Evolutionary conservation across 2,888 invertebrate genomes (phyloP), one percentile per base, ranked within the genome.

Genomic region (Polymixis lichenea): DNA sequence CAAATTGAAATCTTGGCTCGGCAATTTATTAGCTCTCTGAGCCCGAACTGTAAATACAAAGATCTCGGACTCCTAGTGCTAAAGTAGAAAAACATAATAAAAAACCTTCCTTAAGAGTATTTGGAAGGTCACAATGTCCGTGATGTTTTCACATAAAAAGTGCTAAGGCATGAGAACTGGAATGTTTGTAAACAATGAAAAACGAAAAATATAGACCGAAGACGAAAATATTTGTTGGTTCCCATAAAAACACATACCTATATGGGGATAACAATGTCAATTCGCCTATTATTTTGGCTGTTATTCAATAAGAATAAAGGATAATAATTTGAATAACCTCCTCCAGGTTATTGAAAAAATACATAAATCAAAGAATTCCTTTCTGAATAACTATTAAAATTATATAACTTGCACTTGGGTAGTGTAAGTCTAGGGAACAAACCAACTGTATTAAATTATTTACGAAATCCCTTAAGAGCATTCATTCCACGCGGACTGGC

Each of bases 11-110:
- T 71, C 70, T 67, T 70, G 43, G 62, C 76, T 53, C 53, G 55
- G 17, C 32, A 72, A 77, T 83, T 83, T 82, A 85, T 85, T 85
- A 70, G 25, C 51, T 71, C 58, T 64, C 53, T 32, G 68, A 61
- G 65, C 75, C 65, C 15, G 46, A 4, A 43, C 46, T 70, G 77
- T 77, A 84, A 78, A 84, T 70, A 85, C 69, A 61, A 22, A 15
- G 32, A 70, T 61, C 74, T 69, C 19, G 51, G 51, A 64, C 55
- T 65, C 69, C 69, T 32, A 58, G 32, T 75, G 49, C 66, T 56
- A 56, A 72, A 46, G 71, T 17, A 70, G n/a, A 13, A 73, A 70
- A 75, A 77, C 70, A 71, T 51, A 73, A 65, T 85, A 75, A 73
- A 84, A 68, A 72, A 64, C 58, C 69, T 77, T 72, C 38, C 67